These are phyloP conservation scores for Poicephalus meyeri DNA, from an alignment of 2,113 vertebrate species.

Conservation along the genomic window DNA sequence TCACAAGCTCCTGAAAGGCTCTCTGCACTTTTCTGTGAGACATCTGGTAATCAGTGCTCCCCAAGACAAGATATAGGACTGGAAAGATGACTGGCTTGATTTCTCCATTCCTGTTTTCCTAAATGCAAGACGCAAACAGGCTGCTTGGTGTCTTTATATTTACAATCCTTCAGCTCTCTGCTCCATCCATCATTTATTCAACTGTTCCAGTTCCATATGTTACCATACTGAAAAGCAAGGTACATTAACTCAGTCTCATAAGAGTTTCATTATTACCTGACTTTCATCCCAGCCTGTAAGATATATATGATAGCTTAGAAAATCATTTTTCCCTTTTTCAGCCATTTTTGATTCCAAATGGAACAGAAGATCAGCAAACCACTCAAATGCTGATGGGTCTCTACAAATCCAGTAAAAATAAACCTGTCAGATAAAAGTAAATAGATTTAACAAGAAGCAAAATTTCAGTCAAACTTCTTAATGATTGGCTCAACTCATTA, in stretches of 20 bases:
- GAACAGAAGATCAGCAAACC: slow-evolving; percentile 82
- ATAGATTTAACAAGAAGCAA: slow-evolving; percentile 17
- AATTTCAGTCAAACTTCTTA: slow-evolving; percentile 8
- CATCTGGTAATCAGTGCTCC: neutral
- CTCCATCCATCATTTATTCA: slow-evolving; percentile 43
- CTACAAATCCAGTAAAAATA: slow-evolving; percentile 87
- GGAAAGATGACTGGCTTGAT: neutral
- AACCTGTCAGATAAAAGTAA: slow-evolving; percentile 73
- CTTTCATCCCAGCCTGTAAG: slow-evolving; percentile 83
- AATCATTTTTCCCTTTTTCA: slow-evolving; percentile 71
- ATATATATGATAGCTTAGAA: slow-evolving; percentile 82
- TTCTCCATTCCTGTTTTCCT: slow-evolving; percentile 4
- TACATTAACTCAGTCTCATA: slow-evolving; percentile 40
- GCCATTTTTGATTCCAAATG: slow-evolving; percentile 78
- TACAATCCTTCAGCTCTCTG: slow-evolving; percentile 13
- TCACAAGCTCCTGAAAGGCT: neutral
- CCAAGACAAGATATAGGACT: neutral
- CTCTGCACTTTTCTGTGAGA: neutral
- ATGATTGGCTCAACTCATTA: slow-evolving; percentile 6
- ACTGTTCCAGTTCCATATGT: slow-evolving; percentile 25
- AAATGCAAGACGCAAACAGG: neutral
- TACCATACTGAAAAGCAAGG: slow-evolving; percentile 57
- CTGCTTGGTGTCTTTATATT: neutral
- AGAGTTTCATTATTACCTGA: slow-evolving; percentile 75
- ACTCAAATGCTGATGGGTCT: slow-evolving; percentile 80